Evolutionary conservation across 2,888 invertebrate genomes (phyloP).

Genomic region (Ornithoptera alexandrae): DNA sequence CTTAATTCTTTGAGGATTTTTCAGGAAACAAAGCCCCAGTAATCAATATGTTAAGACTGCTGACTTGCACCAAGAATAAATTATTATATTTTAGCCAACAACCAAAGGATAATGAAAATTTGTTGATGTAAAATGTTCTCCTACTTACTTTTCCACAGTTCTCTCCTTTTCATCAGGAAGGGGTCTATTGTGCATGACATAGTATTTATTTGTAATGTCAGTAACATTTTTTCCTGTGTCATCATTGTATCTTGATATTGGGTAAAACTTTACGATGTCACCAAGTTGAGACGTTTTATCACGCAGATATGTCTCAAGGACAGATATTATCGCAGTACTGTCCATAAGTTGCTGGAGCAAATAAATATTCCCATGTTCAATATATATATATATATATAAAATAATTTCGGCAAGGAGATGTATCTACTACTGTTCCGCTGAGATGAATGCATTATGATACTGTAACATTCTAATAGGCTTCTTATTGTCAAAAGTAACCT

Average conservation of each 20-base stretch:
- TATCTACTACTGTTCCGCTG: too few relatives aligned
- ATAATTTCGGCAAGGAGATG: too few relatives aligned
- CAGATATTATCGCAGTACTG: conserved; percentile 95
- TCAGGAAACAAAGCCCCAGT: too few relatives aligned
- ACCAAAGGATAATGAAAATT: not conserved
- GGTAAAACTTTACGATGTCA: conserved; percentile 89
- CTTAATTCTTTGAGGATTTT: too few relatives aligned
- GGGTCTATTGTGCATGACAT: conserved; percentile 87
- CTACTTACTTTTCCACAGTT: conserved; percentile 66
- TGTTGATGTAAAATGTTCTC: not conserved
- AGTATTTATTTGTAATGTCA: conserved; percentile 93
- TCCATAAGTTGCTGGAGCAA: conserved; percentile 90
- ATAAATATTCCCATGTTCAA: not conserved
- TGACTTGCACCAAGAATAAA: not conserved
- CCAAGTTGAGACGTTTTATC: conserved; percentile 81
- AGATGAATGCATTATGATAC: too few relatives aligned
- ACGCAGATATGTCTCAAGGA: conserved; percentile 87
- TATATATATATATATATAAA: not conserved
- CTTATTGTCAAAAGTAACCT: too few relatives aligned
- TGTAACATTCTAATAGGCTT: too few relatives aligned
- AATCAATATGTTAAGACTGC: too few relatives aligned
- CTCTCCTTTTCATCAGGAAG: conserved; percentile 73
- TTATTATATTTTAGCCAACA: too few relatives aligned
- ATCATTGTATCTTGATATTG: conserved; percentile 83
- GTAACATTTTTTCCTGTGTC: conserved; percentile 83